Evolutionary conservation across 2,113 vertebrate species (phyloP), one percentile per base, ranked within the genome.

Genomic region (Petromus typicus): DNA sequence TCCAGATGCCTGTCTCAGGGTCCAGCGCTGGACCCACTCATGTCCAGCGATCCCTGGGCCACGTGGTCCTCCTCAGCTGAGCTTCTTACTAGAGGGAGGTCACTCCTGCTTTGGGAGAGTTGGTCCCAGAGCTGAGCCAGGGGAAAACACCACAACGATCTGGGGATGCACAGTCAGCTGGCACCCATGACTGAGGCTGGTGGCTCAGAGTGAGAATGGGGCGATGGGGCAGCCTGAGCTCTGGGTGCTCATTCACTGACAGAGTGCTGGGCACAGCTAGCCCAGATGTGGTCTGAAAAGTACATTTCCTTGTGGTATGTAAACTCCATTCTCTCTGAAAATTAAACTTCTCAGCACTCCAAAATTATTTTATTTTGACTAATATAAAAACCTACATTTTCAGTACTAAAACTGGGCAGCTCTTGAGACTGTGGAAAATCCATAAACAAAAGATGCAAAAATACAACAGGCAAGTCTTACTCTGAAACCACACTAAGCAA

Each of bases 141-240:
- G 71, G 40, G 7, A 18, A 40, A 88, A 66, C 32, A 8, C 57
- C 84, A 67, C 13, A 0, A 2, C 3, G 40, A 25, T 45, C 64
- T 27, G 23, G 25, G 27, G 1, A 32, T 27, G 2, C 0, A 40
- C 25, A n/a, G 45, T 23, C 5, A 6, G 45, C 32, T 22, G 0
- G 75, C 11, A 6, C 2, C 17, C 4, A 3, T 3, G 1, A 2
- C 3, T 2, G 17, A 0, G 22, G 71, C 20, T 16, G 14, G 57
- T 7, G 27, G 18, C 1, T 18, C 1, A 0, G 71, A 17, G 32
- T 54, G 48, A 3, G 25, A 3, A 2, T 45, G 14, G 9, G 11
- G 61, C 0, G 0, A 12, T 1, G 5, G 27, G 66, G 84, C 11
- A 25, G 37, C 16, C 10, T 12, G 0, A 1, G n/a, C 3, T 9